A percentile compares a stretch with the other conserved stretches of the same genome.
phyloP scores from a whole-genome alignment of 2,797 vertebrate species.

The Xyrichtys novacula region DNA sequence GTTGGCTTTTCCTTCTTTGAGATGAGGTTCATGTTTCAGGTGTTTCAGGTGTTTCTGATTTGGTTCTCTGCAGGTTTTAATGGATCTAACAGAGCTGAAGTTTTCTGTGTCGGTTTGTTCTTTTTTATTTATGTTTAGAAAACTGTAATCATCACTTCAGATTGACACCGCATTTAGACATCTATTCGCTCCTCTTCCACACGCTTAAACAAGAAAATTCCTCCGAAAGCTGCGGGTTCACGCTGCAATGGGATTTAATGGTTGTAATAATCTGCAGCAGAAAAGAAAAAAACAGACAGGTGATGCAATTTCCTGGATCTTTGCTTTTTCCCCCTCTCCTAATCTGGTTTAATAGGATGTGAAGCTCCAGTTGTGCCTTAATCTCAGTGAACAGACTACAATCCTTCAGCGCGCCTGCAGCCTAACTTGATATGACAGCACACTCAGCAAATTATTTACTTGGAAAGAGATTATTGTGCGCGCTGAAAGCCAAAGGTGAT shows the following conservation, averaged over 20 bases:
- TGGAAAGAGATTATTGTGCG: slow-evolving; percentile 55
- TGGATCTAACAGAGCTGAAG: background rate
- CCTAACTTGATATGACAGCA: slow-evolving; percentile 46
- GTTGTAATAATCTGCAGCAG: slow-evolving; percentile 48
- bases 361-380: slow-evolving; percentile 44
- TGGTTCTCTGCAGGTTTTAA: background rate
- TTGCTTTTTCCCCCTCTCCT: slow-evolving; percentile 45
- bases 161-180: background rate
- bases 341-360: slow-evolving; percentile 67
- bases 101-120: background rate
- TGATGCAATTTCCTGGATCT: slow-evolving; percentile 61
- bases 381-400: slow-evolving; percentile 51
- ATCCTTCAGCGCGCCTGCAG: slow-evolving; percentile 31
- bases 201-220: slow-evolving; percentile 28
- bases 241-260: slow-evolving; percentile 53
- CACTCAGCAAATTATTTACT: slow-evolving; percentile 59
- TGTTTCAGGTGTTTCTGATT: background rate
- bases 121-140: background rate
- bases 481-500: slow-evolving; percentile 46
- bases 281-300: slow-evolving; percentile 52
- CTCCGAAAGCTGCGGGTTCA: slow-evolving; percentile 39
- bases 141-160: slow-evolving; percentile 19
- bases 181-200: slow-evolving; percentile 34
- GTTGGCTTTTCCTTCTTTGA: background rate
- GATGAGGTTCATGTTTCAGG: no score